Conservation (phyloP, 2,888 invertebrate species). For the Isotomurus palustris region DNA sequence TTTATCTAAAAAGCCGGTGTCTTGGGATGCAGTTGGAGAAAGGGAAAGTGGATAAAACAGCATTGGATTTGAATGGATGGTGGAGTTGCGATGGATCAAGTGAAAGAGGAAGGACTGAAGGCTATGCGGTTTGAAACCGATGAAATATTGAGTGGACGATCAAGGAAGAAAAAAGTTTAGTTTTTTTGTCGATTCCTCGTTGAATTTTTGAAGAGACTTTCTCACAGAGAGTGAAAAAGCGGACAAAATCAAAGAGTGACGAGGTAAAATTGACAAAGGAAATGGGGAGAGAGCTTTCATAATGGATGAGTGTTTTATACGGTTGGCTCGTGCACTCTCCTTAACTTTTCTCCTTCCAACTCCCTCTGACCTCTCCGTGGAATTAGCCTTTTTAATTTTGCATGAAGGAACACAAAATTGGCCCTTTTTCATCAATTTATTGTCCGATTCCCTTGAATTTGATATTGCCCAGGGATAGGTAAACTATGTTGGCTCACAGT, state of each 20-base stretch:
- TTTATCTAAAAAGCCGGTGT: background rate
- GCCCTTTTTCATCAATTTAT: constrained; percentile 48
- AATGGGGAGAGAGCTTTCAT: constrained; percentile 45
- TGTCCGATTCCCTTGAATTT: constrained; percentile 46
- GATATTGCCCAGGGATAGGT: constrained; percentile 39
- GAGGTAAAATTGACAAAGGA: constrained; percentile 47
- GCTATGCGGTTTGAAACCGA: constrained; percentile 46
- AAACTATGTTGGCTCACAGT: background rate
- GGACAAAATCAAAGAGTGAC: constrained; percentile 47
- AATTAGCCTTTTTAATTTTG: constrained; percentile 46
- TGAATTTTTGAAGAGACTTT: constrained; percentile 46
- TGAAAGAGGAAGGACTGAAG: constrained; percentile 34
- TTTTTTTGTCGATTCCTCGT: constrained; percentile 42
- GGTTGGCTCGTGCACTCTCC: background rate
- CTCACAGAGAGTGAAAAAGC: constrained; percentile 39
- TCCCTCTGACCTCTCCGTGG: constrained; percentile 28
- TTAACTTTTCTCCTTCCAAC: background rate
- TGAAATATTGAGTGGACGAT: constrained; percentile 47
- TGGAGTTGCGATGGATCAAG: constrained; percentile 14
- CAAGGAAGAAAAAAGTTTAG: constrained; percentile 41
- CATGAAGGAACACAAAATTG: constrained; percentile 45
- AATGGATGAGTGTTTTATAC: constrained; percentile 37
- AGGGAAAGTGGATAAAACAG: background rate
- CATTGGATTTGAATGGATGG: constrained; percentile 11
- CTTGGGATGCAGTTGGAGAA: background rate